These are phyloP conservation scores for Edolisoma coerulescens DNA, from an alignment of 2,113 vertebrate genomes.

Conservation along the genomic window DNA sequence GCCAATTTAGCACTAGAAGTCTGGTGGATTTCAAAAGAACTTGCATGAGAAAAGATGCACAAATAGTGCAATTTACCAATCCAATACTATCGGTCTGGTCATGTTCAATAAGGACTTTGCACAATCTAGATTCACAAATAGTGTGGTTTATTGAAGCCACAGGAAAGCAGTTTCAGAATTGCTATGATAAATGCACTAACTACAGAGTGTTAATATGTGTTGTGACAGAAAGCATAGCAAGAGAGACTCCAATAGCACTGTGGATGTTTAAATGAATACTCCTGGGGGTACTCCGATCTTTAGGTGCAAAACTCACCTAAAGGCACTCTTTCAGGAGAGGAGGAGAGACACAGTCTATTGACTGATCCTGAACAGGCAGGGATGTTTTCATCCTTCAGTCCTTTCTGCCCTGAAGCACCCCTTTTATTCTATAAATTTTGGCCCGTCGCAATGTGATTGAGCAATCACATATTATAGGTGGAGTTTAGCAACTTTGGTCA, in stretches of 20 bases:
- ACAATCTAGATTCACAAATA: accelerated
- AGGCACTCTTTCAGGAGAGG: not conserved
- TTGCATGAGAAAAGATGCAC: accelerated
- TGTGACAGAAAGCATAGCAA: not conserved
- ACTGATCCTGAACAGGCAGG: not conserved
- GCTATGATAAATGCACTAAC: not conserved
- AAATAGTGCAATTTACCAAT: not conserved
- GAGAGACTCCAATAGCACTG: not conserved
- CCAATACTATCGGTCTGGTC: not conserved
- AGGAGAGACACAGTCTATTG: not conserved
- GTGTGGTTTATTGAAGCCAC: not conserved
- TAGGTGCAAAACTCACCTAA: not conserved
- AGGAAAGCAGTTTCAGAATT: not conserved
- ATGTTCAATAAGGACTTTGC: not conserved
- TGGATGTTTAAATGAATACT: not conserved
- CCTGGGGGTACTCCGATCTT: not conserved
- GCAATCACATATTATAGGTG: not conserved
- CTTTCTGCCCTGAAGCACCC: not conserved
- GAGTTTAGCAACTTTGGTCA: not conserved
- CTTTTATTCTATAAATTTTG: not conserved
- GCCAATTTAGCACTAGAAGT: not conserved
- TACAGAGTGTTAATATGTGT: not conserved
- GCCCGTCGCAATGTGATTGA: not conserved
- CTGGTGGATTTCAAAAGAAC: not conserved
- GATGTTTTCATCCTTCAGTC: not conserved